Conservation (phyloP, 2,113 vertebrate genomes). For the Leucosticte australis region DNA sequence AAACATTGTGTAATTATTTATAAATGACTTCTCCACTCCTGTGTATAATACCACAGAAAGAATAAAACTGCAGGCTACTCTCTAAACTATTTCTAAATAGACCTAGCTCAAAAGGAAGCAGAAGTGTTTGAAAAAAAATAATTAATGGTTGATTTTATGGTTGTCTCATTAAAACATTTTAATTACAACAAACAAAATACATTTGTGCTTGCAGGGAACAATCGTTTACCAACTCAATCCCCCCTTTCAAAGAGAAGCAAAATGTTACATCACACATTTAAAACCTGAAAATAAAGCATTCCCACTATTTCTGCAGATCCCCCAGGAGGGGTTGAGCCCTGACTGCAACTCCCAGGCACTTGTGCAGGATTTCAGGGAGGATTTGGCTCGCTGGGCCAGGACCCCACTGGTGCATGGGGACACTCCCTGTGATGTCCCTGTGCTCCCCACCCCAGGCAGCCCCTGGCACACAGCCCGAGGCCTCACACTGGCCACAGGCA, state of each 20-base stretch:
- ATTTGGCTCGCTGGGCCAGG: background rate
- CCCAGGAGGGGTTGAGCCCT: background rate
- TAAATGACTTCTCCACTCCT: slow-evolving; percentile 96
- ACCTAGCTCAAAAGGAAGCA: slow-evolving; percentile 83
- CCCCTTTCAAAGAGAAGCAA: background rate
- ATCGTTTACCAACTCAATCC: slow-evolving; percentile 53
- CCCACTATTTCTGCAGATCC: background rate
- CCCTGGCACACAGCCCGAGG: fast-evolving
- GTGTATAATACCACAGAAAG: slow-evolving; percentile 87
- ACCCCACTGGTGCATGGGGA: background rate
- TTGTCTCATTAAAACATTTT: slow-evolving; percentile 99
- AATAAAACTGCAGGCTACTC: slow-evolving; percentile 98
- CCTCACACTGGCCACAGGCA: background rate
- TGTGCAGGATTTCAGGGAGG: background rate
- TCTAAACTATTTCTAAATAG: slow-evolving; percentile 93
- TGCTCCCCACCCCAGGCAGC: background rate
- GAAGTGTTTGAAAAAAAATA: slow-evolving; percentile 91
- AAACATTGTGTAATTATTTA: slow-evolving; percentile 99
- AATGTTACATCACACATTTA: background rate
- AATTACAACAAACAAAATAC: slow-evolving; percentile 91
- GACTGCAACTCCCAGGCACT: background rate
- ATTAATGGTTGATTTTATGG: slow-evolving; percentile 98
- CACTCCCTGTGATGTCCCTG: background rate
- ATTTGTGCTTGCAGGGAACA: slow-evolving; percentile 70
- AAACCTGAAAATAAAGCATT: slow-evolving; percentile 39